Evolutionary conservation across 2,888 invertebrate genomes (phyloP), one percentile per base, ranked within the genome.

Genomic region (Morpho helenor): DNA sequence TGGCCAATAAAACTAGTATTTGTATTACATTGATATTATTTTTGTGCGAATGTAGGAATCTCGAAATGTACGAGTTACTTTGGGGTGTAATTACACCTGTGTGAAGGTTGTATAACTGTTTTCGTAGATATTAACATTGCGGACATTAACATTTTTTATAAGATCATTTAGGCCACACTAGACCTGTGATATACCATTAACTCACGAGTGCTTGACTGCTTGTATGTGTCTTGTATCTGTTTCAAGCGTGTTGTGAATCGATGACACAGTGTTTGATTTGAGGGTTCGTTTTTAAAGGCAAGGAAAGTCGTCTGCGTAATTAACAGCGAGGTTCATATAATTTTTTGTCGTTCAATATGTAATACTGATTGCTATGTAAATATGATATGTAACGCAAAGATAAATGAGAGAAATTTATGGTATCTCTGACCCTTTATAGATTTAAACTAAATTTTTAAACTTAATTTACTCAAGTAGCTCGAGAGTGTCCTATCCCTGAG

Each of bases 141-240:
- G 56, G 52, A 59, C 22, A 23, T 64, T 46, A 43, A 56, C n/a
- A 48, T 45, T 64, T 64, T 65, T 59, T 57, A 57, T 59, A 67
- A 78, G 76, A 81, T 84, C 85, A 82, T 80, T 79, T 85, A 86
- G 83, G 78, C 83, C 79, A 83, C 87, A 86, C 77, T 86, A 85
- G 87, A 77, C 86, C 89, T 90, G 89, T 89, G 89, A 89, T 89
- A 89, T 86, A 79, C 80, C 78, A 76, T 78, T 75, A 79, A 74
- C 65, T 82, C 79, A 75, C 80, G 84, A 75, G 81, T 84, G 87
- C 72, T 77, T 77, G 82, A 69, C 74, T 82, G 84, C 76, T 79
- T 81, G 87, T 76, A 76, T 83, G 84, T 62, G 44, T 55, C 59
- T 60, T 80, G 73, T 79, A 80, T 79, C 74, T 73, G 64, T 74